Evolutionary conservation across 64 coral and sea anemone species (phyloP), one percentile per base, ranked within the genome.

Genomic region (Pocillopora damicornis): DNA sequence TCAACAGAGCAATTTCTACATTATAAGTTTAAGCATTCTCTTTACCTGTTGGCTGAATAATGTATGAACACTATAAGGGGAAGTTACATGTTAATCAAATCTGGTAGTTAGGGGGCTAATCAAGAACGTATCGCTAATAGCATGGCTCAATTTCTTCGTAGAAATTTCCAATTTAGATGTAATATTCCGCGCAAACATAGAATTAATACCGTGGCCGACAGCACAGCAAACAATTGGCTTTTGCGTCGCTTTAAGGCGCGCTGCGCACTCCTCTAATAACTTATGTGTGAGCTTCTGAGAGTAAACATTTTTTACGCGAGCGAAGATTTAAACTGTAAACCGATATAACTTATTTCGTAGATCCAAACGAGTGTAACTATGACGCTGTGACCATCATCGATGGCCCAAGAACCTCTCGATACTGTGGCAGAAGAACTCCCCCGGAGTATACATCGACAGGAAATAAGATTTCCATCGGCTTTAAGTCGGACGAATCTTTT

Each of bases 321-420:
- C 20, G 7, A 10, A 71, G 22, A 4, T 71, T 71, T 11, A 11
- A 71, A 26, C 67, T 58, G 56, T 1, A 79, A 57, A 5, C 5
- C n/a, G n/a, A 16, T 38, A 22, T 7, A 1, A 60, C 37, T 14
- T 79, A 58, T 79, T 78, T 65, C 76, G 16, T 73, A 88, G 86
- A 38, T 22, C 73, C 86, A 59, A 42, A 74, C 15, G 11, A 18
- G 58, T 88, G 86, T 61, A 37, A 15, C 7, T 76, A 34, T 61
- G 86, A 88, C 66, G 23, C 23, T 25, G 45, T 88, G 11, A 65
- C 8, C 15, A 88, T 88, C 57, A 75, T 78, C 15, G 86, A 88
- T 88, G 86, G 86, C 58, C 20, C 86, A 15, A 88, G 36, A 45
- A 60, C 73, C 9, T 15, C 35, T 63, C 5, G 14, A 9, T 88